A percentile compares a stretch with the other conserved stretches of the same genome.
These are phyloP conservation scores for Denticeps clupeoides DNA, from an alignment of 2,797 vertebrate genomes.

Conservation along the genomic window DNA sequence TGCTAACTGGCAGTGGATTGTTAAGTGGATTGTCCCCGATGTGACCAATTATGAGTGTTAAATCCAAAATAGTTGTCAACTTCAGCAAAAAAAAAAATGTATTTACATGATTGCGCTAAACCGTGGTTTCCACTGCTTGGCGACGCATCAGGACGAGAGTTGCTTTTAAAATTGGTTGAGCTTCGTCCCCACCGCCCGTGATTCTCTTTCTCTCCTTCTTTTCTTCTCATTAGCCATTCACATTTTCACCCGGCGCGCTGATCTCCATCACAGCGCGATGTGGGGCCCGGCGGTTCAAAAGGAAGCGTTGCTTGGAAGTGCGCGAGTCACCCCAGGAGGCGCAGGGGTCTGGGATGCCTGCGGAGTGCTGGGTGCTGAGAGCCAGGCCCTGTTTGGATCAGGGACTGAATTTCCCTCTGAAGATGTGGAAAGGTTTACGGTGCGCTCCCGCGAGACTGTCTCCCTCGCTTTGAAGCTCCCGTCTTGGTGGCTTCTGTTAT, in stretches of 20 bases:
- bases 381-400: conserved; percentile 53
- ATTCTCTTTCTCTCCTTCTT: conserved; percentile 13
- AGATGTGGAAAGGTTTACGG: conserved; percentile 75
- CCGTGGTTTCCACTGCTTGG: too few relatives aligned
- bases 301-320: conserved; percentile 47
- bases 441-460: conserved; percentile 63
- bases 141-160: too few relatives aligned
- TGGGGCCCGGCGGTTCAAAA: conserved; percentile 49
- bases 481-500: conserved; percentile 86
- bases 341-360: conserved; percentile 36
- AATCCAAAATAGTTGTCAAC: too few relatives aligned
- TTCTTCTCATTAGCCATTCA: conserved; percentile 56
- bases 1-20: too few relatives aligned
- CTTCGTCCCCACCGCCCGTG: neutral
- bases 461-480: conserved; percentile 82
- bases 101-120: too few relatives aligned
- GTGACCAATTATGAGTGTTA: too few relatives aligned
- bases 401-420: conserved; percentile 60
- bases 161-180: neutral
- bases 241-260: conserved; percentile 53
- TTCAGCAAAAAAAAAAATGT: too few relatives aligned
- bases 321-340: conserved; percentile 44
- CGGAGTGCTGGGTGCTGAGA: conserved; percentile 50
- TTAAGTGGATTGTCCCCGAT: too few relatives aligned
- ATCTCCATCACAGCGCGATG: conserved; percentile 50